Evolutionary conservation across 2,797 vertebrate species (phyloP), one percentile per base, ranked within the genome.

Genomic region (Sternarchorhynchus goeldii): DNA sequence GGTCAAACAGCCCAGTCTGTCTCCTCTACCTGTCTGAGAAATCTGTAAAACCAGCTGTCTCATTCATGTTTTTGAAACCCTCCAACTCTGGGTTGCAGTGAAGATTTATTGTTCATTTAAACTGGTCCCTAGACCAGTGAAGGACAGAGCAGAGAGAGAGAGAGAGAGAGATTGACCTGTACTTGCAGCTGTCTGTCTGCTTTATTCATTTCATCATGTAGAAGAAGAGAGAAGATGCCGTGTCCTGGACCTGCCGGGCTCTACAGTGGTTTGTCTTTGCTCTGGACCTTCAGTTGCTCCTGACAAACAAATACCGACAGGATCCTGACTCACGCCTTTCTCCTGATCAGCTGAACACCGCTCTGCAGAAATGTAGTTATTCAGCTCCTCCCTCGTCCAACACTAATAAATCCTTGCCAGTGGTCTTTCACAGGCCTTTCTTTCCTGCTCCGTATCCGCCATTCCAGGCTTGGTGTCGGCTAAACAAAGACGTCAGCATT

Each of bases 401-500:
- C 85, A 86, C 81, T 85, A 90, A 88, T 88, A 89, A 87, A 90
- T 87, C 81, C 78, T 82, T 39, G 72, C 81, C 73, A 70, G 31
- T 21, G 58, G 83, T 83, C 72, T 64, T 78, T 65, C 82, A 65
- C 34, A 41, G 50, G 75, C 60, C 73, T 70, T 66, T 79, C 79
- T 86, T 81, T 71, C 72, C 77, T 79, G 79, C 79, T 73, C 81
- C 71, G 59, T 73, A 63, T 70, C 75, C 31, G 74, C 39, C 72
- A 86, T 85, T 86, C 79, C 65, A 84, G 85, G 76, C 76, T 76
- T 75, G 59, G 84, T 80, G 81, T 86, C 59, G 70, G 87, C 80
- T 83, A 90, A 91, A 90, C 88, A 90, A 89, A 91, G 91, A 91
- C 83, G 83, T 90, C 85, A 88, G 79, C 86, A 83, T 89, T 84